A percentile compares a stretch with the other conserved stretches of the same genome.
These are phyloP conservation scores for Enteromius anoplus DNA, from an alignment of 2,797 vertebrate species.

Conservation along the genomic window DNA sequence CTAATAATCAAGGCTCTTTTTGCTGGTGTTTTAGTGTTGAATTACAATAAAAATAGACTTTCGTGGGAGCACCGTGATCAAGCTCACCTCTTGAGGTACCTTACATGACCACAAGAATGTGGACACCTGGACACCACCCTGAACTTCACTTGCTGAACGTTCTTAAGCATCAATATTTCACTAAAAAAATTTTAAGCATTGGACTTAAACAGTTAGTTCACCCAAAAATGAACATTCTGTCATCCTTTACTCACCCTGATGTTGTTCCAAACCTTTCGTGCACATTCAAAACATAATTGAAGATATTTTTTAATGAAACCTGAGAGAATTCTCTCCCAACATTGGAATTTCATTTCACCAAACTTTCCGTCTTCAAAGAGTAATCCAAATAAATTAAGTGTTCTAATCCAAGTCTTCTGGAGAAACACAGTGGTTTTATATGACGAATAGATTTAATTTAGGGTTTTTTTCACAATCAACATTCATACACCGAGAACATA, in stretches of 20 bases:
- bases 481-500: neutral
- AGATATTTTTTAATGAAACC: neutral
- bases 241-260: neutral
- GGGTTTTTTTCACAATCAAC: neutral
- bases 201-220: neutral
- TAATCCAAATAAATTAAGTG: neutral
- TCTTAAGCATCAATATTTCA: neutral
- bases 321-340: neutral
- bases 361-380: neutral
- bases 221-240: neutral
- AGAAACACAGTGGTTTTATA: neutral
- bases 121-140: neutral
- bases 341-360: neutral
- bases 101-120: neutral
- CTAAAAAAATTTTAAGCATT: neutral
- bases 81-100: slow-evolving; percentile 1
- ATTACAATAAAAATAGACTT: neutral
- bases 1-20: slow-evolving; percentile 24
- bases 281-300: neutral
- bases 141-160: neutral
- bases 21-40: slow-evolving; percentile 2
- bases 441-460: neutral
- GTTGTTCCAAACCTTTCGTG: neutral
- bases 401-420: neutral
- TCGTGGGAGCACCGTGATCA: neutral